phyloP scores from a whole-genome alignment of 2,797 vertebrate species.

The Varecia variegata region DNA sequence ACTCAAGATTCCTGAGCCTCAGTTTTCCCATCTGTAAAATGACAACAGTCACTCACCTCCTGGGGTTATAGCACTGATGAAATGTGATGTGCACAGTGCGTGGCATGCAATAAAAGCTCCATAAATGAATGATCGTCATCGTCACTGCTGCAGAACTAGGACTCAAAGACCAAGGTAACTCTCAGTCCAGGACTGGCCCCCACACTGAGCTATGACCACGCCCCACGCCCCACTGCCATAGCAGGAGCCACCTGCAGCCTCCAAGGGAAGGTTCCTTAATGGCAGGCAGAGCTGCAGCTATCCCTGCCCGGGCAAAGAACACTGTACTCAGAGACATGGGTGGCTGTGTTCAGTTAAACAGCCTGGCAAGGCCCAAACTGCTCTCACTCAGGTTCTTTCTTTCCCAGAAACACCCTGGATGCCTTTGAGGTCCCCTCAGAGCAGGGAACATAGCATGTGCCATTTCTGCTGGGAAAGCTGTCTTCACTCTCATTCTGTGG shows the following conservation, averaged over 20 bases:
- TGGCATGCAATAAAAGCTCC: neutral
- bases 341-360: neutral
- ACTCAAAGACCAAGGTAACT: neutral
- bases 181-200: neutral
- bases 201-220: neutral
- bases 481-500: neutral
- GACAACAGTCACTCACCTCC: neutral
- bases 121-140: accelerated
- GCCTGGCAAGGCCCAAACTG: neutral
- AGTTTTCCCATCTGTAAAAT: neutral
- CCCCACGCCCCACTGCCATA: accelerated
- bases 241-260: neutral
- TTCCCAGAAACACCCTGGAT: neutral
- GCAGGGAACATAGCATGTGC: neutral
- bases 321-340: neutral
- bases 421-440: neutral
- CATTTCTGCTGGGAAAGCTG: neutral
- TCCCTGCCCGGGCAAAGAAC: neutral
- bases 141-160: neutral
- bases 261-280: neutral
- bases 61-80: neutral
- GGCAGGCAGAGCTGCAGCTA: neutral
- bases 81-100: neutral
- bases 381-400: neutral
- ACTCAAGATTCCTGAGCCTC: neutral